These are phyloP conservation scores for Esox masquinongy DNA, from an alignment of 2,797 vertebrate species.

Conservation along the genomic window DNA sequence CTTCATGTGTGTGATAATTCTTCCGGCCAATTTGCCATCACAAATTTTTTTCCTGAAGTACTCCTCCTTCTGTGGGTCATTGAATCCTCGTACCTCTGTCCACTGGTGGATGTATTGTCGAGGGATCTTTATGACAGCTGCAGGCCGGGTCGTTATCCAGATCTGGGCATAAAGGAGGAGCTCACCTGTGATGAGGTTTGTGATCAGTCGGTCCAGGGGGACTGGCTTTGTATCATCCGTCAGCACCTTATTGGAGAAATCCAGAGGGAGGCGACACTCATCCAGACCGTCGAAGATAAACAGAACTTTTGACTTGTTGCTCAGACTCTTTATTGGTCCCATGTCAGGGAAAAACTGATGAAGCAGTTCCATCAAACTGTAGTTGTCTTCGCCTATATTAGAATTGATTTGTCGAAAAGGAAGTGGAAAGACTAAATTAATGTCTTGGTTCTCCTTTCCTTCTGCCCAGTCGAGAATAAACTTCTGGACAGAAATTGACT, in stretches of 20 bases:
- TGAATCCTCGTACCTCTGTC: conserved; percentile 34
- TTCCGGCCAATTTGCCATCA: conserved; percentile 3
- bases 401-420: conserved; percentile 42
- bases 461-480: conserved; percentile 52
- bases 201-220: conserved; percentile 39
- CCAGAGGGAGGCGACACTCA: conserved; percentile 41
- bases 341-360: conserved; percentile 45
- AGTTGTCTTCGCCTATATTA: conserved; percentile 14
- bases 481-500: conserved; percentile 45
- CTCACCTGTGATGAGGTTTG: conserved; percentile 51
- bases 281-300: conserved; percentile 37
- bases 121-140: conserved; percentile 19
- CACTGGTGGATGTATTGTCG: conserved; percentile 18
- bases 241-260: conserved; percentile 44
- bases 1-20: conserved; percentile 20
- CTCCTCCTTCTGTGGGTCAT: conserved; percentile 32
- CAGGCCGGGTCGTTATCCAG: neutral
- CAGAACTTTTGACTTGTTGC: conserved; percentile 45
- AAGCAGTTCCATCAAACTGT: conserved; percentile 42
- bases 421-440: conserved; percentile 37
- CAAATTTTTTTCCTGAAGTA: conserved; percentile 34
- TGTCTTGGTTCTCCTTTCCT: conserved; percentile 42
- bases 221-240: conserved; percentile 31
- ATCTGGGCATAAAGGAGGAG: conserved; percentile 33
- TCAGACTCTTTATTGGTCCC: conserved; percentile 18